Evolutionary conservation across 2,797 vertebrate genomes (phyloP), one percentile per base, ranked within the genome.

Genomic region (Notoglanidium macrostoma): DNA sequence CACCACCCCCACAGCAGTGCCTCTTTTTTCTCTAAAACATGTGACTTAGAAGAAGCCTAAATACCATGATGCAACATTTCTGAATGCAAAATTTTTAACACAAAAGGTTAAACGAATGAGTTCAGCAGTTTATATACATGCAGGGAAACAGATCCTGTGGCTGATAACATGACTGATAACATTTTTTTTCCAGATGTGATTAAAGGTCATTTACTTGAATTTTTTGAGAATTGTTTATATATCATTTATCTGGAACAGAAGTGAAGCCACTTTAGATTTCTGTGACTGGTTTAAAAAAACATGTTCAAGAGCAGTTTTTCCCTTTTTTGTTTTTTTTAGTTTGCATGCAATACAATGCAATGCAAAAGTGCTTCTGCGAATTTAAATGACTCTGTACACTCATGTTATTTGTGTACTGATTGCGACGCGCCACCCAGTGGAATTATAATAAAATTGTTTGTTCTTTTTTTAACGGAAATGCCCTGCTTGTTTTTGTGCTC

Each of bases 21-120:
- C 57, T 65, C n/a, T 51, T 61, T 81, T 91, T 91, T 87, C 87
- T 81, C 81, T n/a, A 84, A 92, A 88, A 89, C 91, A 91, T 91
- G 92, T 87, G 91, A 94, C 90, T 95, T 95, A 89, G 89, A 93
- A 92, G 94, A 94, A 95, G 59, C 83, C 88, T 79, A 70, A 79
- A 87, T n/a, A 70, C 81, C 67, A 6, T 84, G 83, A 84, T 67
- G 77, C 73, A 88, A 86, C 72, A 68, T 87, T 78, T 61, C 40
- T 63, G 26, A 78, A 57, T 11, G 5, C 21, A 67, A n/a, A 17
- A 80, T 40, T 51, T 46, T 40, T 9, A 72, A 44, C 19, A 1
- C 23, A 55, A 83, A 83, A 76, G 74, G 73, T 87, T 83, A 87
- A 88, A 84, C 6, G 2, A 46, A 73, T 29, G 21, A 29, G 0